phyloP scores from a whole-genome alignment of 2,113 vertebrate genomes.

The Chloebia gouldiae region DNA sequence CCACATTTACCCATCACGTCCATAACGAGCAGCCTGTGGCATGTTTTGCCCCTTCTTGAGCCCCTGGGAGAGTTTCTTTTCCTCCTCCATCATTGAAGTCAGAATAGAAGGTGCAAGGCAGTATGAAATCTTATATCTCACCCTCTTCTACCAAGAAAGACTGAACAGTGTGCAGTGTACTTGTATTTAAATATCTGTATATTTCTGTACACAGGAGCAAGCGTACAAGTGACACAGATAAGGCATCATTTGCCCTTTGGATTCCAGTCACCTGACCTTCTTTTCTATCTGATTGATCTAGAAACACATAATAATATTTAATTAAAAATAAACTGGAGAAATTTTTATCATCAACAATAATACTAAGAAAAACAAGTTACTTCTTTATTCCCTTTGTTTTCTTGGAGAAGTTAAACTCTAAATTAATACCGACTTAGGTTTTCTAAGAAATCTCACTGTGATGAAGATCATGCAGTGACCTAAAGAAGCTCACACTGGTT shows the following conservation, averaged over 20 bases:
- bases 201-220: neutral
- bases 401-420: neutral
- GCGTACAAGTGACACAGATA: neutral
- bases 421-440: neutral
- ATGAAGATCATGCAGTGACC: neutral
- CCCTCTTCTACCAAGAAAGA: neutral
- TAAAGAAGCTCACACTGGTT: neutral
- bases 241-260: neutral
- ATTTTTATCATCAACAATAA: neutral
- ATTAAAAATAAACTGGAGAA: neutral
- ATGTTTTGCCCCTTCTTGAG: neutral
- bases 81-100: neutral
- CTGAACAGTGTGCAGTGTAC: neutral
- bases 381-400: slow-evolving; percentile 18
- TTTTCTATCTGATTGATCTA: neutral
- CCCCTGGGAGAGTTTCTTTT: neutral
- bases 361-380: neutral
- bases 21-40: neutral
- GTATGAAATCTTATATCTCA: neutral
- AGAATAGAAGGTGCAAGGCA: neutral
- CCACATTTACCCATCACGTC: neutral
- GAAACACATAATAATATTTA: neutral
- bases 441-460: neutral
- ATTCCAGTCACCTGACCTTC: neutral
- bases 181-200: neutral